Evolutionary conservation across 1,140 invertebrate genomes (phyloP).

Genomic region (Ephestia elutella): DNA sequence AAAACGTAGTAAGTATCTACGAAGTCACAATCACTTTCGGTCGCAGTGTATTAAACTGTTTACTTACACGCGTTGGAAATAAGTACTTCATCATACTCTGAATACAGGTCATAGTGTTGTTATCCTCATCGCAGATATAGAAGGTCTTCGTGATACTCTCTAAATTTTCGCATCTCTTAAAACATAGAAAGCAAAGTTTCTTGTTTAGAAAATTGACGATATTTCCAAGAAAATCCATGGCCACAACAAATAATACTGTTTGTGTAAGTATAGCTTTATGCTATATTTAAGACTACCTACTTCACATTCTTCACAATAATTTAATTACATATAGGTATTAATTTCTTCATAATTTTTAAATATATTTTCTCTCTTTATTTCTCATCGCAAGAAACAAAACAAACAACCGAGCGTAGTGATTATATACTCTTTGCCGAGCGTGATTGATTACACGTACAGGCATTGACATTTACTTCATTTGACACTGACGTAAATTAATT

Average conservation of each 20-base stretch:
- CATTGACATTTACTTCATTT: too few relatives aligned
- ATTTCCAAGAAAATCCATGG: constrained; percentile 5
- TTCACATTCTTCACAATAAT: too few relatives aligned
- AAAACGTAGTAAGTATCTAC: too few relatives aligned
- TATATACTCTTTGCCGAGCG: too few relatives aligned
- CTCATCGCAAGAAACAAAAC: too few relatives aligned
- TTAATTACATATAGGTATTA: too few relatives aligned
- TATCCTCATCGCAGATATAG: constrained; percentile 24
- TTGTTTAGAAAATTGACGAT: not conserved
- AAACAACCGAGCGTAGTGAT: too few relatives aligned
- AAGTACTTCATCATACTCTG: constrained; percentile 27
- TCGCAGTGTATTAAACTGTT: constrained; percentile 1
- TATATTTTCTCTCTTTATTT: too few relatives aligned
- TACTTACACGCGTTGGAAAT: constrained; percentile 38
- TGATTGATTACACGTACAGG: too few relatives aligned
- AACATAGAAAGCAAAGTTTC: constrained; percentile 38
- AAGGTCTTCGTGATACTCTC: constrained; percentile 22
- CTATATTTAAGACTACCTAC: not conserved
- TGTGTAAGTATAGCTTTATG: not conserved
- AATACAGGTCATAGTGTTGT: constrained; percentile 19
- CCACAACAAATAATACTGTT: not conserved
- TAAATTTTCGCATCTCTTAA: constrained; percentile 20
- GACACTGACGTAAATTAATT: too few relatives aligned
- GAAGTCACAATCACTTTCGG: too few relatives aligned
- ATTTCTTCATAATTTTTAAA: too few relatives aligned